phyloP scores from a whole-genome alignment of 1,140 invertebrate genomes.

The Drosophila arizonae region DNA sequence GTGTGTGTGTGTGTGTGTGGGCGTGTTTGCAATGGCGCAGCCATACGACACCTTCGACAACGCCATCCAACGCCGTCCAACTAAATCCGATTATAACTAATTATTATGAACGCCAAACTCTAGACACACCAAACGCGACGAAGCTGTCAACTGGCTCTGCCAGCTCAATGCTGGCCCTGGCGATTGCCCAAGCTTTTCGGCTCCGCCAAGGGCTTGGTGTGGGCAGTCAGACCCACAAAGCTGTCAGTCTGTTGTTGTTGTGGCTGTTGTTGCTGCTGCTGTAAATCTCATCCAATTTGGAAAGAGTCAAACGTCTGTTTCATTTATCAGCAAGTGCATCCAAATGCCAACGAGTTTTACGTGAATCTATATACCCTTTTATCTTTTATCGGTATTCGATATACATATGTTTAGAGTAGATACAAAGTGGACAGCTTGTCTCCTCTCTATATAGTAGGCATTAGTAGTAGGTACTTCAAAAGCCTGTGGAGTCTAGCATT shows the following conservation, averaged over 20 bases:
- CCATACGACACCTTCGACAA: conserved; percentile 66
- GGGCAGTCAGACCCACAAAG: conserved; percentile 43
- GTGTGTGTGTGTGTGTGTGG: conserved; percentile 37
- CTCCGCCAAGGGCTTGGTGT: conserved; percentile 58
- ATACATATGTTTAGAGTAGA: too few species aligned
- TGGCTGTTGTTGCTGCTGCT: background rate
- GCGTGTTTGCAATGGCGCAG: conserved; percentile 38
- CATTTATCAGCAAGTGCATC: too few species aligned
- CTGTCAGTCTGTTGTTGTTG: conserved; percentile 10
- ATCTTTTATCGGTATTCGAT: too few species aligned
- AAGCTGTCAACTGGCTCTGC: background rate
- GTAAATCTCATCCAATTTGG: background rate
- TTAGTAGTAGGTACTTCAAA: too few species aligned
- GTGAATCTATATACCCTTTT: too few species aligned
- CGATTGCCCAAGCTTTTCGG: conserved; percentile 8
- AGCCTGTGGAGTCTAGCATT: too few species aligned
- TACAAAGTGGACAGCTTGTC: too few species aligned
- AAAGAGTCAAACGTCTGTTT: too few species aligned
- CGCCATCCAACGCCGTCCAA: conserved; percentile 31
- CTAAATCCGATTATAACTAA: conserved; percentile 80
- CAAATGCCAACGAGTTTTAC: too few species aligned
- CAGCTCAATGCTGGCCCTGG: conserved; percentile 1
- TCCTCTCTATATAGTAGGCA: too few species aligned
- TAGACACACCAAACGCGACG: conserved; percentile 9
- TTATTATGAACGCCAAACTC: conserved; percentile 67